Evolutionary conservation across 2,797 vertebrate species (phyloP), one percentile per base, ranked within the genome.

Genomic region (Carapus acus): DNA sequence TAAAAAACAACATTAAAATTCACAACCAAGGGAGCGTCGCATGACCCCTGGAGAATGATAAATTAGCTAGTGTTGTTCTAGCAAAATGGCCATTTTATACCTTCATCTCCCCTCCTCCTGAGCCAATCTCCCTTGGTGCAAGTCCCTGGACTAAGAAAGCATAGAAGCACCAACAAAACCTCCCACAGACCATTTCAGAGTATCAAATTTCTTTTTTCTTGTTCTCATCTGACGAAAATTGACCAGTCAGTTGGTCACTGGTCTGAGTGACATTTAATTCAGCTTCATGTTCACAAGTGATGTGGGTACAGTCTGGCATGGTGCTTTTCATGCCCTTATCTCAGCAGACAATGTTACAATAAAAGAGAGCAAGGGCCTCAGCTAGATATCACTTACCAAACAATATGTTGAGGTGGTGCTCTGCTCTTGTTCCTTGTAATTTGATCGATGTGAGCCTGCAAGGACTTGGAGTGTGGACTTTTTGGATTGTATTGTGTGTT

Each of bases 1-100:
- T 87, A 87, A 88, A 88, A 84, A 87, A 86, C 82, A 88, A 83
- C 82, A 87, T 88, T 88, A 87, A 89, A 87, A 88, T 88, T 88
- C 83, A 89, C 87, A 79, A 85, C 83, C 76, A 67, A 77, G 78
- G 81, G 80, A 88, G 81, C 76, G 58, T 80, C 55, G 74, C 76
- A 72, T 82, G 77, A 84, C 81, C 87, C 82, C 81, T 74, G 61
- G 87, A 88, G 86, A 86, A 84, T 87, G 85, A 89, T 88, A 83
- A 88, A 89, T 89, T 88, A 87, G 83, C 77, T 67, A 73, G 59
- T 79, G 79, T 81, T 83, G 80, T 82, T 86, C 81, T 69, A 77
- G 81, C 78, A 88, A 87, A 88, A 84, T 80, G 80, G 83, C 81
- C 77, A 70, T 83, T 87, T 88, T 85, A 77, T 68, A 77, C 71